phyloP scores from a whole-genome alignment of 2,797 vertebrate species.

The Micropoecilia bifurca region DNA sequence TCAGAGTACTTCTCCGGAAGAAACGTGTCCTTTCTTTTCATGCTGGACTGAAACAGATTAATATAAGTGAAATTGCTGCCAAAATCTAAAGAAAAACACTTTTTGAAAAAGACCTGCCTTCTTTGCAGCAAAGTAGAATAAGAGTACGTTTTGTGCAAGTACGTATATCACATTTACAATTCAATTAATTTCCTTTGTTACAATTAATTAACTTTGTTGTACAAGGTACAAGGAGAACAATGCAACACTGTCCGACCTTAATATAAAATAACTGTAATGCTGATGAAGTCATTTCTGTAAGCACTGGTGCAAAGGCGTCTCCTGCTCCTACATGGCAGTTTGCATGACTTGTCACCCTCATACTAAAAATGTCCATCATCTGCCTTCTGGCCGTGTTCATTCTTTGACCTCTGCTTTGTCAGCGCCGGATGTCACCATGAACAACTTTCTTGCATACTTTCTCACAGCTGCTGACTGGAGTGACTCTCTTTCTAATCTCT shows the following conservation, averaged over 20 bases:
- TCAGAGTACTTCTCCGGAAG: background rate
- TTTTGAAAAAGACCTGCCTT: background rate
- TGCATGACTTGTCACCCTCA: slow-evolving; percentile 8
- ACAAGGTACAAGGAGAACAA: background rate
- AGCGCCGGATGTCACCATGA: slow-evolving; percentile 14
- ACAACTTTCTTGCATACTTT: slow-evolving; percentile 34
- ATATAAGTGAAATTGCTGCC: background rate
- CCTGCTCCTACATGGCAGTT: slow-evolving; percentile 7
- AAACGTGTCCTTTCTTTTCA: background rate
- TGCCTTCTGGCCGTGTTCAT: slow-evolving; percentile 20
- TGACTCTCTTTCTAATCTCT: slow-evolving; percentile 59
- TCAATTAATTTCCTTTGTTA: background rate
- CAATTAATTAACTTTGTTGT: slow-evolving; percentile 1
- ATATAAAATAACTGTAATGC: slow-evolving; percentile 11
- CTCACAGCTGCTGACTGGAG: slow-evolving; percentile 43
- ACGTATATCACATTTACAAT: background rate
- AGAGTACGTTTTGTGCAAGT: background rate
- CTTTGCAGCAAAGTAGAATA: background rate
- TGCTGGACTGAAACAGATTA: background rate
- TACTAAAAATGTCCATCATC: slow-evolving; percentile 8
- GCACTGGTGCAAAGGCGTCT: slow-evolving; percentile 4
- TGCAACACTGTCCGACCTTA: slow-evolving; percentile 11
- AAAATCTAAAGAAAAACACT: background rate
- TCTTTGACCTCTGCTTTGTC: slow-evolving; percentile 18
- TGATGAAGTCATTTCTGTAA: slow-evolving; percentile 14